These are phyloP conservation scores for Mnemiopsis leidyi DNA, from an alignment of 37 sponge, comb jelly and placozoan genomes.

Conservation along the genomic window DNA sequence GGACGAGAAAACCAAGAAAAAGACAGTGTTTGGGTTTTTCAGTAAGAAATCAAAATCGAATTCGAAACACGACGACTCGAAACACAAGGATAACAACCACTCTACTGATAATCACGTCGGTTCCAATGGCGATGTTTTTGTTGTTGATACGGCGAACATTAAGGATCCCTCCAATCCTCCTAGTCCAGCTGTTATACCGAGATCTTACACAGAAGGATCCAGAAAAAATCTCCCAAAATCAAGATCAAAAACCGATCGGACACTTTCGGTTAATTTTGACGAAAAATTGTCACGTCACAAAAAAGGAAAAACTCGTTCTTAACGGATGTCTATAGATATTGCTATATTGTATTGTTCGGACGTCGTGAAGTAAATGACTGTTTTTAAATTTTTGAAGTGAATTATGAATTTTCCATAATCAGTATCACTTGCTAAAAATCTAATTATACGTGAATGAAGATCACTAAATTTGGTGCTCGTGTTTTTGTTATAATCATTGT, in stretches of 20 bases:
- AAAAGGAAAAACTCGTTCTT: neutral
- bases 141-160: neutral
- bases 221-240: neutral
- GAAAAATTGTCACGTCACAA: neutral
- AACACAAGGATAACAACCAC: neutral
- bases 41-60: conserved; percentile 39
- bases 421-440: no score
- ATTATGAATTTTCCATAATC: no score
- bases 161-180: neutral
- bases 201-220: conserved; percentile 32
- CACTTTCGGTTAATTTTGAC: neutral
- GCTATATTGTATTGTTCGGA: no score
- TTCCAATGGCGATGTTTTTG: neutral
- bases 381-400: no score
- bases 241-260: neutral
- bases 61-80: neutral
- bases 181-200: conserved; percentile 3
- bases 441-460: no score
- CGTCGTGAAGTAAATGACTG: no score
- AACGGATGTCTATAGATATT: no score
- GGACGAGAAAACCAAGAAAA: conserved; percentile 54
- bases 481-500: no score
- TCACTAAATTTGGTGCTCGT: no score
- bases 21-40: conserved; percentile 15
- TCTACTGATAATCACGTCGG: neutral